These are phyloP conservation scores for Leptopilina clavipes DNA, from an alignment of 1,140 invertebrate genomes.

Conservation along the genomic window DNA sequence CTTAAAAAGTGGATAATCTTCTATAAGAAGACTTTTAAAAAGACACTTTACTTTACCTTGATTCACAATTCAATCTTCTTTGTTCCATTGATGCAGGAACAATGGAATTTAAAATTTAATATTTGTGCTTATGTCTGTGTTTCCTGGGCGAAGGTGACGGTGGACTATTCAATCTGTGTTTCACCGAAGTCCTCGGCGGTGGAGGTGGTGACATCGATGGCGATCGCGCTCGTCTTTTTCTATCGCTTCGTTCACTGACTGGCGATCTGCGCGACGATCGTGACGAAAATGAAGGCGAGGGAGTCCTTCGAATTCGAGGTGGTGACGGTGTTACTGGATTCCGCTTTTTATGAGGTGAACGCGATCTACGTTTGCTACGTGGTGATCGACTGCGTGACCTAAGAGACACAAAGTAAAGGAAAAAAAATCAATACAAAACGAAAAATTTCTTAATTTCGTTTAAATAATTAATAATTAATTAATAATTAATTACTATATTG, in stretches of 20 bases:
- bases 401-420: constrained; percentile 32
- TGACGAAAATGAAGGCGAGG: constrained; percentile 68
- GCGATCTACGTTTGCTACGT: constrained; percentile 67
- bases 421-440: not conserved
- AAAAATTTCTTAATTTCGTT: no score
- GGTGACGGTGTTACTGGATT: constrained; percentile 71
- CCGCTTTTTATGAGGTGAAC: constrained; percentile 71
- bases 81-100: not conserved
- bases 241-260: constrained; percentile 60
- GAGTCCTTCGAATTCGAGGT: constrained; percentile 70
- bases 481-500: no score
- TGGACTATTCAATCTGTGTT: constrained; percentile 68
- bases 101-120: constrained; percentile 57
- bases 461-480: constrained; percentile 21
- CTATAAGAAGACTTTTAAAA: constrained; percentile 1
- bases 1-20: not conserved
- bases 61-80: constrained; percentile 20
- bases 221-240: constrained; percentile 67
- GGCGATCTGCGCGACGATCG: constrained; percentile 68
- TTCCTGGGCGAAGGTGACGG: constrained; percentile 70
- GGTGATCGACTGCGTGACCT: constrained; percentile 74
- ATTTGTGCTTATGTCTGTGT: constrained; percentile 77
- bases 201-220: constrained; percentile 70
- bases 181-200: constrained; percentile 63
- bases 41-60: constrained; percentile 19